Conservation (phyloP, 2,113 vertebrate species). For the Bombycilla garrulus region DNA sequence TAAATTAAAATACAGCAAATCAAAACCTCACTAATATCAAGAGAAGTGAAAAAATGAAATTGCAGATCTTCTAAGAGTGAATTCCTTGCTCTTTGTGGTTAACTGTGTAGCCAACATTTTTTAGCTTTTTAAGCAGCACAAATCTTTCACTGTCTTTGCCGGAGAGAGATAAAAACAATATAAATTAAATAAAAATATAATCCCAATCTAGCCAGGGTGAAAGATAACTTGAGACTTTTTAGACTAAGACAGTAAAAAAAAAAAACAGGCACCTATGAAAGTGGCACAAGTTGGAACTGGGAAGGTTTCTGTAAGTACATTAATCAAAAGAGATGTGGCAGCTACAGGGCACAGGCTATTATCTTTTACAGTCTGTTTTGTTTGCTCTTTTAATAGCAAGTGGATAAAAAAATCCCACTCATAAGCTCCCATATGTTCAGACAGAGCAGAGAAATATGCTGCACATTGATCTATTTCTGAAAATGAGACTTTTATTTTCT, state of each 20-base stretch:
- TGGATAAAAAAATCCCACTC: background rate
- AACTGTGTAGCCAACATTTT: background rate
- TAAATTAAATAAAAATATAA: background rate
- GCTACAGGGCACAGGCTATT: background rate
- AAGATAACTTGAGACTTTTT: background rate
- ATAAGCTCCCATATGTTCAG: background rate
- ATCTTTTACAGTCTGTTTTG: slow-evolving; percentile 5
- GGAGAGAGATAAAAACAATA: background rate
- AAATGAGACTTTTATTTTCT: background rate
- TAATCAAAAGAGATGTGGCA: background rate
- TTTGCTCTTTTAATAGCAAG: slow-evolving; percentile 36
- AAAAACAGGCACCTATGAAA: background rate
- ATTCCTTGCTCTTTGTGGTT: background rate
- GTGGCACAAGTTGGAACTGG: background rate
- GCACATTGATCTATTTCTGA: background rate
- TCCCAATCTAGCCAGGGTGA: fast-evolving
- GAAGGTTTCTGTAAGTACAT: background rate
- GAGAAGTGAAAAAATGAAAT: background rate
- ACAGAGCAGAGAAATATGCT: background rate
- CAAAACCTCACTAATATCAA: background rate
- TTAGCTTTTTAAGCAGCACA: background rate
- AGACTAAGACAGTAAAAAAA: background rate
- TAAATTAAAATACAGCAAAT: background rate
- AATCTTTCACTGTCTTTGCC: background rate
- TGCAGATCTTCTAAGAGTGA: background rate